These are phyloP conservation scores for Lampropteryx suffumata DNA, from an alignment of 2,888 invertebrate species.

Conservation along the genomic window DNA sequence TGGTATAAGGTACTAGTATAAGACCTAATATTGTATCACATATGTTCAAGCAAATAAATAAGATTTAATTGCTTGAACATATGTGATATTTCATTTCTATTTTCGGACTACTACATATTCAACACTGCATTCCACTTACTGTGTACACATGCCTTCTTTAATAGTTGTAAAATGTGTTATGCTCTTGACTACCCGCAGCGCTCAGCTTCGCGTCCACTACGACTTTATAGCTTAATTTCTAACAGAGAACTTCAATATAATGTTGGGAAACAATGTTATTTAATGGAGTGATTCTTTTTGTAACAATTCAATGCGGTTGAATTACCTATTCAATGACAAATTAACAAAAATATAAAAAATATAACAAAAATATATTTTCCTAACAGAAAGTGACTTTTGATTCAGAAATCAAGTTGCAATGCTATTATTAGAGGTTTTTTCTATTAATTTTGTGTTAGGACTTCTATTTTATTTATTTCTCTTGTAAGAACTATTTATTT, in stretches of 20 bases:
- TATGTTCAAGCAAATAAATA: no score
- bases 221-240: slow-evolving; percentile 79
- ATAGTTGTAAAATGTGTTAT: slow-evolving; percentile 71
- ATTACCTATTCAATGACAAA: slow-evolving; percentile 9
- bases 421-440: no score
- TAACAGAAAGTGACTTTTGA: background rate
- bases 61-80: no score
- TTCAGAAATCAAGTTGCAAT: background rate
- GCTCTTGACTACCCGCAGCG: slow-evolving; percentile 67
- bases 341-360: no score
- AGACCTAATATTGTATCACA: no score
- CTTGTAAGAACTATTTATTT: no score
- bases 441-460: background rate
- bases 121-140: no score
- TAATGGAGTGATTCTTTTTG: slow-evolving; percentile 26
- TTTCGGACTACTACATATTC: no score
- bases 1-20: no score
- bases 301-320: slow-evolving; percentile 24
- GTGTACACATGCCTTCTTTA: slow-evolving; percentile 48
- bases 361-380: no score
- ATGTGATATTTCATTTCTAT: no score
- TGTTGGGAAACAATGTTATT: slow-evolving; percentile 56
- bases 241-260: slow-evolving; percentile 72
- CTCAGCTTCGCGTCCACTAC: slow-evolving; percentile 63
- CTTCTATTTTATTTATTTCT: background rate